These are phyloP conservation scores for Anableps anableps DNA, from an alignment of 2,797 vertebrate species.

Conservation along the genomic window DNA sequence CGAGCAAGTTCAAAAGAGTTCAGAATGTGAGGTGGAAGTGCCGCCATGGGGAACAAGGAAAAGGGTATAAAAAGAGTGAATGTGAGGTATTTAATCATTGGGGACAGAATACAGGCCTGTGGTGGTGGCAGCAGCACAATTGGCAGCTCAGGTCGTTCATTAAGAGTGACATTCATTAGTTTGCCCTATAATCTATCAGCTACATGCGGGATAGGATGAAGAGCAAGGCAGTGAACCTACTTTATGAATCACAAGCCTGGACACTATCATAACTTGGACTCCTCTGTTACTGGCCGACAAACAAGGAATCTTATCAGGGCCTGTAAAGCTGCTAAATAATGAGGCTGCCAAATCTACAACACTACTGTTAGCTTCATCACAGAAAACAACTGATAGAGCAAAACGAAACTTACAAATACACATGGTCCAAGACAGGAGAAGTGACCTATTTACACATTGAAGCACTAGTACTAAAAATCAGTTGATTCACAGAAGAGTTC, in stretches of 20 bases:
- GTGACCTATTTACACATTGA: neutral
- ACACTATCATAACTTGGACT: slow-evolving; percentile 45
- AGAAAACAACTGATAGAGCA: slow-evolving; percentile 18
- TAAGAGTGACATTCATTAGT: slow-evolving; percentile 69
- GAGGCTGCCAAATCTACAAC: slow-evolving; percentile 42
- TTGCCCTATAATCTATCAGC: slow-evolving; percentile 57
- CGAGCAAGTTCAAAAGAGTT: slow-evolving; percentile 46
- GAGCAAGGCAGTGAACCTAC: slow-evolving; percentile 39
- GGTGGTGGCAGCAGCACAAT: slow-evolving; percentile 31
- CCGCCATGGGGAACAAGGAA: slow-evolving; percentile 22
- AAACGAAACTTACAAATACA: neutral
- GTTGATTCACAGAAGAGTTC: neutral
- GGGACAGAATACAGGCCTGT: slow-evolving; percentile 40
- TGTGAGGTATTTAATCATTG: slow-evolving; percentile 61
- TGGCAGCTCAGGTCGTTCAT: slow-evolving; percentile 61
- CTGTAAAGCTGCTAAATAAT: slow-evolving; percentile 48
- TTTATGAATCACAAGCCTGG: slow-evolving; percentile 55
- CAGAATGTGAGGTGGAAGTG: slow-evolving; percentile 30
- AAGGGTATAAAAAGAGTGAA: slow-evolving; percentile 27
- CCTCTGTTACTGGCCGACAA: slow-evolving; percentile 18
- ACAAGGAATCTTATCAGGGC: slow-evolving; percentile 37
- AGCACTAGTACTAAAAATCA: neutral
- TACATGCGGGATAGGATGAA: slow-evolving; percentile 48
- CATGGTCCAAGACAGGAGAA: neutral
- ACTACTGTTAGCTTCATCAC: slow-evolving; percentile 2